Percentiles rank a stretch among this genome's conserved stretches.
phyloP scores from a whole-genome alignment of 1,140 invertebrate species.

The Hestina assimilis region DNA sequence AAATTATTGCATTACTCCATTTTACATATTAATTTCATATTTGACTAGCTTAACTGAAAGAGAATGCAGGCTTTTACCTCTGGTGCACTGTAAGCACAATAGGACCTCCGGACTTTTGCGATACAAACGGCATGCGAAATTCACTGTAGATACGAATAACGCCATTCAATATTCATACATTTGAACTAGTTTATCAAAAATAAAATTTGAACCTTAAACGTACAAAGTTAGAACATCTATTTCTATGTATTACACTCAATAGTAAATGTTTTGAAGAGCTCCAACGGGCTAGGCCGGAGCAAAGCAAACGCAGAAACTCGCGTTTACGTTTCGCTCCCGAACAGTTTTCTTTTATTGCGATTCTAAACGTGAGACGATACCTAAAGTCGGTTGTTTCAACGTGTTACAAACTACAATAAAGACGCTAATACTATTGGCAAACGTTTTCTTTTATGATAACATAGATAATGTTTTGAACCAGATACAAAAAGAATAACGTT shows the following conservation, averaged over 20 bases:
- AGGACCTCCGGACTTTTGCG: constrained; percentile 29
- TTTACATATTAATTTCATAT: background rate
- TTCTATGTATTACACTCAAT: background rate
- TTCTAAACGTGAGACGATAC: constrained; percentile 10
- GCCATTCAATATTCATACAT: constrained; percentile 39
- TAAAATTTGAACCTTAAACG: constrained; percentile 5
- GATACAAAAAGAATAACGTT: too few relatives aligned
- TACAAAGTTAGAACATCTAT: constrained; percentile 11
- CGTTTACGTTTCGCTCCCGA: too few relatives aligned
- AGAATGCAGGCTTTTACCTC: constrained; percentile 13
- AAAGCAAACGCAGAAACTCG: too few relatives aligned
- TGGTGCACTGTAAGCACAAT: constrained; percentile 16
- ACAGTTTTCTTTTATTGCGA: constrained; percentile 16
- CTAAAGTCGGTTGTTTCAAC: constrained; percentile 16
- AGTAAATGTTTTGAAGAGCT: too few relatives aligned
- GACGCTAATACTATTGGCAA: constrained; percentile 8
- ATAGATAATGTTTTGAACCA: too few relatives aligned
- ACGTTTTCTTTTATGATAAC: constrained; percentile 7
- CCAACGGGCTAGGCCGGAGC: too few relatives aligned
- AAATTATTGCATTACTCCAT: too few relatives aligned
- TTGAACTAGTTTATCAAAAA: background rate
- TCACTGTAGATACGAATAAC: constrained; percentile 34
- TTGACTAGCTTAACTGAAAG: constrained; percentile 8
- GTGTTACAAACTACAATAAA: background rate
- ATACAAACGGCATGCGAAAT: constrained; percentile 39